Evolutionary conservation across 2,113 vertebrate species (phyloP).

Genomic region (Okapia johnstoni): DNA sequence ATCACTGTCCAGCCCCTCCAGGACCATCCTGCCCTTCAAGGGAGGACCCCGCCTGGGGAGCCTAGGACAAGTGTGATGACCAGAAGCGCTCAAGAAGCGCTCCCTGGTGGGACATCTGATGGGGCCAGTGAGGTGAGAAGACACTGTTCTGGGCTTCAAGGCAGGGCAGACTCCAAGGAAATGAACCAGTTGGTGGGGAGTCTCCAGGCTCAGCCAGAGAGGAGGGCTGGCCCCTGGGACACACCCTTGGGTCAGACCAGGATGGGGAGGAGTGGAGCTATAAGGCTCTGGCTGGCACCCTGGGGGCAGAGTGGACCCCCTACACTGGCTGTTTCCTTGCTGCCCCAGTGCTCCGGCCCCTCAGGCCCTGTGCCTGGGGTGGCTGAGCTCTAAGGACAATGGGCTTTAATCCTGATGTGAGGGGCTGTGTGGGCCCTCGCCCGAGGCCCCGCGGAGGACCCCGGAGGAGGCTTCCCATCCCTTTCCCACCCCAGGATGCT

Average conservation of each 20-base stretch:
- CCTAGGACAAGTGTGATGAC: accelerated
- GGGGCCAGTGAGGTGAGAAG: accelerated
- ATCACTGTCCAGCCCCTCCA: accelerated
- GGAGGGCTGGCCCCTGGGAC: neutral
- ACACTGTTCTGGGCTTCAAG: neutral
- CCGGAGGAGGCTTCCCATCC: accelerated
- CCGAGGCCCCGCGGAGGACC: accelerated
- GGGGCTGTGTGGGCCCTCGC: no score
- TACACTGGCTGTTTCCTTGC: accelerated
- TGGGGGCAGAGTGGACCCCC: neutral
- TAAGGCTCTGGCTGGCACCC: neutral
- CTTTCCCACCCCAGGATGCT: neutral
- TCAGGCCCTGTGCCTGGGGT: neutral
- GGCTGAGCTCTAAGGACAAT: no score
- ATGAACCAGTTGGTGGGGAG: accelerated
- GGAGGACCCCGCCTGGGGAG: neutral
- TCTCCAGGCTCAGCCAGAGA: neutral
- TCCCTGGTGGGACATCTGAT: neutral
- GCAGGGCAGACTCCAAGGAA: accelerated
- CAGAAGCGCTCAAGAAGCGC: neutral
- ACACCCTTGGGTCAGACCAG: neutral
- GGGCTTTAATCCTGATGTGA: neutral
- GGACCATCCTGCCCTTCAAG: neutral
- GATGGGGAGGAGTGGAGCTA: neutral
- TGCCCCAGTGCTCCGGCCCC: accelerated